Conservation (phyloP, 2,113 vertebrate genomes). For the Vulpes lagopus region DNA sequence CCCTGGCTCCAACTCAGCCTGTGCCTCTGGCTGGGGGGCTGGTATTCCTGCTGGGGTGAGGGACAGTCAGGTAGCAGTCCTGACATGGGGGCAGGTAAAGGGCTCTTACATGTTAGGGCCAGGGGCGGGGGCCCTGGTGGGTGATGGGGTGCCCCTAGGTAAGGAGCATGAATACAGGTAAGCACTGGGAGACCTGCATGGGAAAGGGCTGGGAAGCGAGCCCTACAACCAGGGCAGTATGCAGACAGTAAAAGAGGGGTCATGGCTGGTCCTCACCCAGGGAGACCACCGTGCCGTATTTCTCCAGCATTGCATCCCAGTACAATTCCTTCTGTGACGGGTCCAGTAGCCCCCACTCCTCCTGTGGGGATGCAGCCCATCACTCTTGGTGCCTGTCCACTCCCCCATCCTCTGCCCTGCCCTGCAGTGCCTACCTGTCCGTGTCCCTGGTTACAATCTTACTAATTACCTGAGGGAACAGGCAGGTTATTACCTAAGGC, state of each 20-base stretch:
- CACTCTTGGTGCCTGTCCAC: not conserved
- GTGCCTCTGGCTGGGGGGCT: rapidly evolving
- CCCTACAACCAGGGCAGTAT: not conserved
- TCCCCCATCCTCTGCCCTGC: not conserved
- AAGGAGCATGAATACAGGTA: not conserved
- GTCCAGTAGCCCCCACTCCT: slow-evolving; percentile 69
- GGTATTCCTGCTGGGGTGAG: slow-evolving; percentile 53
- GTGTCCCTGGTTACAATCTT: not conserved
- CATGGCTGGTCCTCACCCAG: slow-evolving; percentile 58
- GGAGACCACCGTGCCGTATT: slow-evolving; percentile 62
- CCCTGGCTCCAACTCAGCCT: rapidly evolving
- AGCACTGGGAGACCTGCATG: too few relatives aligned
- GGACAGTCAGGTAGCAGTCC: not conserved
- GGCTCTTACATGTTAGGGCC: rapidly evolving
- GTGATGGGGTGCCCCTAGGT: not conserved
- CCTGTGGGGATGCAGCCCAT: not conserved
- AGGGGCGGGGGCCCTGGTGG: rapidly evolving
- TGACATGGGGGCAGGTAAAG: rapidly evolving
- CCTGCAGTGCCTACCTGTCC: not conserved
- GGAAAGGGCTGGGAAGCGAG: not conserved
- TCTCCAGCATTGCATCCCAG: slow-evolving; percentile 78
- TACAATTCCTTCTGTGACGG: slow-evolving; percentile 72
- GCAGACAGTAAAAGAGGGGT: too few relatives aligned
- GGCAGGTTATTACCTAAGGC: not conserved
- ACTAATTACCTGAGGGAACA: not conserved